Conservation (phyloP, 2,888 invertebrate genomes). For the Hyles lineata region DNA sequence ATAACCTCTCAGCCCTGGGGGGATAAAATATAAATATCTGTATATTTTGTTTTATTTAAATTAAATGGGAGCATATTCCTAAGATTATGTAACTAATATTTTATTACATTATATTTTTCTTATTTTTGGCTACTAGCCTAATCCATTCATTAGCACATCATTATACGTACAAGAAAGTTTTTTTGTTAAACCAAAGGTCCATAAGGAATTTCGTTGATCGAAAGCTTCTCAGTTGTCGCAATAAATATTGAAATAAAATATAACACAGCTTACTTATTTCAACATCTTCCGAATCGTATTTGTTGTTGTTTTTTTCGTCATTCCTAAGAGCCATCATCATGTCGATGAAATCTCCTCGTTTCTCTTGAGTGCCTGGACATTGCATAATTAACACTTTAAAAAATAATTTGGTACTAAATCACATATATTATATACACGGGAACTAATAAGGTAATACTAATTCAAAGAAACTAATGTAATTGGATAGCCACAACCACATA, state of each 20-base stretch:
- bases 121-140: neutral
- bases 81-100: neutral
- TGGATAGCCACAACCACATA: no score
- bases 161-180: neutral
- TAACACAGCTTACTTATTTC: conserved; percentile 69
- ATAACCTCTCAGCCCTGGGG: neutral
- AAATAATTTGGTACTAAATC: neutral
- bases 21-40: no score
- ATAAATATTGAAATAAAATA: neutral
- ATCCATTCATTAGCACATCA: neutral
- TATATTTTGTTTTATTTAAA: no score
- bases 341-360: conserved; percentile 84
- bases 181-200: no score
- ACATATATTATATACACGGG: neutral
- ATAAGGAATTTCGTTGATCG: no score
- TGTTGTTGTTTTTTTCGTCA: conserved; percentile 69
- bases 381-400: neutral
- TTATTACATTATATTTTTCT: neutral
- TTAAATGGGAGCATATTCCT: neutral
- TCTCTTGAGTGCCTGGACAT: conserved; percentile 68
- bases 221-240: neutral
- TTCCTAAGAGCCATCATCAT: conserved; percentile 81
- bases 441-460: no score
- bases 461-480: no score
- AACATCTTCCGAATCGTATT: conserved; percentile 62